Evolutionary conservation across 2,113 vertebrate species (phyloP).

Genomic region (Uria aalge): DNA sequence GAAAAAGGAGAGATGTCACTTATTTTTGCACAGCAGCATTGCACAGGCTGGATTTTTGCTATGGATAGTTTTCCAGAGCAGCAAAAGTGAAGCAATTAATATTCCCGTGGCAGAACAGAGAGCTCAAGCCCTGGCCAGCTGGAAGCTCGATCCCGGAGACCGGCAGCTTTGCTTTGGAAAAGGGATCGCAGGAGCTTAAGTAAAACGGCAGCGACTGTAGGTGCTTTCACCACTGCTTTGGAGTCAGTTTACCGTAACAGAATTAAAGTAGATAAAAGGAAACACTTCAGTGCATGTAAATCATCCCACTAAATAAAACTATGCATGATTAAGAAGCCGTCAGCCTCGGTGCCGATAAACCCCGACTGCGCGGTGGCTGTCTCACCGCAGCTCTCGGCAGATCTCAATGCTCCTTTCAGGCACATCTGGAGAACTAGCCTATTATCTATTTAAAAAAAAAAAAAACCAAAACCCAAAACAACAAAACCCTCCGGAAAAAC

Average conservation of each 20-base stretch:
- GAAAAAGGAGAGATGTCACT: fast-evolving
- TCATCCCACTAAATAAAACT: background rate
- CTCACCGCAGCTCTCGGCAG: background rate
- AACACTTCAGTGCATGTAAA: background rate
- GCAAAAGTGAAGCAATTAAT: background rate
- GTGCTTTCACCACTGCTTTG: background rate
- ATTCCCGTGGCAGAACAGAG: background rate
- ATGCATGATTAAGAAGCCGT: fast-evolving
- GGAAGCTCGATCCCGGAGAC: background rate
- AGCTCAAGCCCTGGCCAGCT: background rate
- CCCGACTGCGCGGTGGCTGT: fast-evolving
- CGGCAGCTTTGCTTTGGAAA: background rate
- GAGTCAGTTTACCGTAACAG: background rate
- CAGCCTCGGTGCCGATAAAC: background rate
- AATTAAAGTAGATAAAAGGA: background rate
- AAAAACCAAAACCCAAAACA: too few species aligned
- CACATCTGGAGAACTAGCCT: background rate
- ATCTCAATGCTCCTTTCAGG: background rate
- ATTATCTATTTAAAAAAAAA: background rate
- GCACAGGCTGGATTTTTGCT: background rate
- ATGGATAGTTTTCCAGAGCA: background rate
- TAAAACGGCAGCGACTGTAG: background rate
- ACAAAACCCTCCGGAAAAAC: background rate
- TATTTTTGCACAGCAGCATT: background rate
- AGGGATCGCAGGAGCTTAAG: background rate